Evolutionary conservation across 2,113 vertebrate species (phyloP).

Genomic region (Tragelaphus buxtoni): DNA sequence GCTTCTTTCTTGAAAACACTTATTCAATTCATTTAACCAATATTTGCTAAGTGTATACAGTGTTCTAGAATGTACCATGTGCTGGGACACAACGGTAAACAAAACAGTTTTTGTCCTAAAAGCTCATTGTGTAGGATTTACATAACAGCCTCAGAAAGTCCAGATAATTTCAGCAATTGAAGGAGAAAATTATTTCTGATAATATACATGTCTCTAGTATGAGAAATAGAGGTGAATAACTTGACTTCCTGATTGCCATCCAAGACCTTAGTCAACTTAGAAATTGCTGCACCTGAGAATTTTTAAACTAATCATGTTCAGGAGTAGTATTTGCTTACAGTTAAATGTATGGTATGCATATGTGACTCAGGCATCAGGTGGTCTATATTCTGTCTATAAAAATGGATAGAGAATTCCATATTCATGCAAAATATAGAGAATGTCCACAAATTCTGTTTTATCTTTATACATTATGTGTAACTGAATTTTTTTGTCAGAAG

Average conservation of each 20-base stretch:
- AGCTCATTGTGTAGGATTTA: neutral
- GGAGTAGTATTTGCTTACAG: neutral
- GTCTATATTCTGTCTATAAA: neutral
- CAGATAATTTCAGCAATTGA: neutral
- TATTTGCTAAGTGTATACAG: neutral
- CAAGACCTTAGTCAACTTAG: neutral
- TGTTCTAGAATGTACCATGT: neutral
- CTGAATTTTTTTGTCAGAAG: constrained; percentile 62
- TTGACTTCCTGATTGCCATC: neutral
- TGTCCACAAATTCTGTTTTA: neutral
- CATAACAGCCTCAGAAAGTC: neutral
- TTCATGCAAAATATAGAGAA: neutral
- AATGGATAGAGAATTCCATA: neutral
- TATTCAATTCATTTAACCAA: constrained; percentile 11
- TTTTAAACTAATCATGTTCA: neutral
- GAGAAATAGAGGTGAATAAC: neutral
- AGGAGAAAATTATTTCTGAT: constrained; percentile 16
- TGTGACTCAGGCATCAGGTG: neutral
- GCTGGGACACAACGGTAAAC: neutral
- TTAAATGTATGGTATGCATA: neutral
- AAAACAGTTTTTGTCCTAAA: neutral
- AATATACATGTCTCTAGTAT: neutral
- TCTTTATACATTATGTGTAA: neutral
- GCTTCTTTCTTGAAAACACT: constrained; percentile 9
- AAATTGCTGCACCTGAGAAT: neutral